These are phyloP conservation scores for Chaetogeoica ovagalla DNA, from an alignment of 2,888 invertebrate species.

Conservation along the genomic window DNA sequence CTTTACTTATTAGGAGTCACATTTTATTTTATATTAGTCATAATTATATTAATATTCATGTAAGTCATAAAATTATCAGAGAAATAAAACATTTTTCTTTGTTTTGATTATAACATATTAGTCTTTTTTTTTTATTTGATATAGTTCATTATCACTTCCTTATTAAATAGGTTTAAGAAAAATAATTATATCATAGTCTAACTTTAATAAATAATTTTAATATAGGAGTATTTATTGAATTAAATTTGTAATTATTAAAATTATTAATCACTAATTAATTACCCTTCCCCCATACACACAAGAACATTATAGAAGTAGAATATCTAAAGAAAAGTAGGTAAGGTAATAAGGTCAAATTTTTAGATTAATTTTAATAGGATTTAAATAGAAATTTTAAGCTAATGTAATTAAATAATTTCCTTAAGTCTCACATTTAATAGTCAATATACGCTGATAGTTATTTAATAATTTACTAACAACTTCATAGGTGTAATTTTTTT, in stretches of 20 bases:
- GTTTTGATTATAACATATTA: neutral
- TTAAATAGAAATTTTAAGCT: no score
- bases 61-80: neutral
- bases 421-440: no score
- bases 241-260: neutral
- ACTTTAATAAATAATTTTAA: neutral
- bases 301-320: no score
- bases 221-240: neutral
- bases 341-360: no score
- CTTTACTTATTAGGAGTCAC: no score
- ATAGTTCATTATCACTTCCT: neutral
- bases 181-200: neutral
- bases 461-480: no score
- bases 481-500: neutral
- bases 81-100: neutral
- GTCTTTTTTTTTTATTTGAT: neutral
- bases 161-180: neutral
- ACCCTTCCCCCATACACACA: no score
- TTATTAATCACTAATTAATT: neutral
- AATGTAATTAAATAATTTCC: no score
- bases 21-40: neutral
- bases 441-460: no score
- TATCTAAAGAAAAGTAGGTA: no score
- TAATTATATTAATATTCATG: neutral
- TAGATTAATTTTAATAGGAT: no score